These are phyloP conservation scores for Microplitis demolitor DNA, from an alignment of 1,140 invertebrate genomes.

Conservation along the genomic window DNA sequence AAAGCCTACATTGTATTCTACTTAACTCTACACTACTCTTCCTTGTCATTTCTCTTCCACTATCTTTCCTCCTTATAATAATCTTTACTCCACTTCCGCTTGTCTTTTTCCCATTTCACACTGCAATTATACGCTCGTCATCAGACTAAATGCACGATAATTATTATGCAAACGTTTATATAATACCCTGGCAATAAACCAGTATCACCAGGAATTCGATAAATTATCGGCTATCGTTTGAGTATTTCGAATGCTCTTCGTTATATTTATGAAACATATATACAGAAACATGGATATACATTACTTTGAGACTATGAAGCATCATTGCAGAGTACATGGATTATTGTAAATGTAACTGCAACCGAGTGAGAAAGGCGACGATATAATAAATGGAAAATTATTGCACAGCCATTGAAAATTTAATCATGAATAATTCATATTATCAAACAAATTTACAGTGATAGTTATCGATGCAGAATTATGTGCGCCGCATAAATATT, in stretches of 20 bases:
- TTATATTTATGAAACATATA: neutral
- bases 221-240: conserved; percentile 19
- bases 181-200: neutral
- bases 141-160: conserved; percentile 29
- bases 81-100: neutral
- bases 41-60: too few relatives aligned
- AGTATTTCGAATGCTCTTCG: neutral
- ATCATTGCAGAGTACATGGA: neutral
- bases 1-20: too few relatives aligned
- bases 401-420: conserved; percentile 20
- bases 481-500: neutral
- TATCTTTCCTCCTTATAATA: too few relatives aligned
- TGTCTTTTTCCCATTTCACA: neutral
- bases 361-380: conserved; percentile 1
- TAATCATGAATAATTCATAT: conserved; percentile 19
- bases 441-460: conserved; percentile 10
- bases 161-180: conserved; percentile 29
- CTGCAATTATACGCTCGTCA: conserved; percentile 28
- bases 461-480: neutral
- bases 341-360: neutral
- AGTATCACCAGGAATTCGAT: conserved; percentile 14
- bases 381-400: neutral
- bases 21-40: too few relatives aligned
- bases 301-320: neutral
- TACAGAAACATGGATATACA: neutral